These are phyloP conservation scores for Chloroclysta siterata DNA, from an alignment of 2,888 invertebrate species.

Conservation along the genomic window DNA sequence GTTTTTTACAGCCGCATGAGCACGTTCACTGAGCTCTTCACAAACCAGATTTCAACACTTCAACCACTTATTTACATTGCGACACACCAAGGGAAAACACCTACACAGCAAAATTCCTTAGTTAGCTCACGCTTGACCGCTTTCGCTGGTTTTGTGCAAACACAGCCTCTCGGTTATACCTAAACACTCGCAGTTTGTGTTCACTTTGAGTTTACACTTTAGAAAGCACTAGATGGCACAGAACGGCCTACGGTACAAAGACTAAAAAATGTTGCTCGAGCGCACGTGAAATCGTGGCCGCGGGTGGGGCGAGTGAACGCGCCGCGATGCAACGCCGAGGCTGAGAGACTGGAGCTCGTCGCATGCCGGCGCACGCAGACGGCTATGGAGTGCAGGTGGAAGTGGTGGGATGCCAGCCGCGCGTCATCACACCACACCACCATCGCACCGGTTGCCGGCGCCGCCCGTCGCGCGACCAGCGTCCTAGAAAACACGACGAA, in stretches of 20 bases:
- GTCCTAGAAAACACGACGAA: constrained; percentile 67
- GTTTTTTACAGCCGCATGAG: constrained; percentile 70
- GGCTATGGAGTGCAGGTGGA: constrained; percentile 44
- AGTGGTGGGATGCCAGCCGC: constrained; percentile 32
- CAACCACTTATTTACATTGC: constrained; percentile 80
- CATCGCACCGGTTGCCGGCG: background rate
- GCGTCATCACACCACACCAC: constrained; percentile 23
- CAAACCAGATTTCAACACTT: constrained; percentile 80
- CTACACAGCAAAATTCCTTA: constrained; percentile 70
- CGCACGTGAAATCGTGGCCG: constrained; percentile 49
- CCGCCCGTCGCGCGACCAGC: constrained; percentile 37
- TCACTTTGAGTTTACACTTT: constrained; percentile 38
- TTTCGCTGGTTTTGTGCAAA: constrained; percentile 72
- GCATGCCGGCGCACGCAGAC: constrained; percentile 41
- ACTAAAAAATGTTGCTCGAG: constrained; percentile 44
- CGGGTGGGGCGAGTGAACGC: constrained; percentile 36
- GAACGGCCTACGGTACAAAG: constrained; percentile 28
- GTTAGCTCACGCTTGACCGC: constrained; percentile 70
- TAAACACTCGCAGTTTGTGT: constrained; percentile 43
- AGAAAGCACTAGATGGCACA: constrained; percentile 39
- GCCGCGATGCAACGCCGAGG: constrained; percentile 51
- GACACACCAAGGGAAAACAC: constrained; percentile 76
- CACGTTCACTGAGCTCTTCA: constrained; percentile 71
- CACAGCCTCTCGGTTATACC: constrained; percentile 51
- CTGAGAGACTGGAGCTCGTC: constrained; percentile 47